Evolutionary conservation across 2,113 vertebrate species (phyloP).

Genomic region (Callionymus lyra): DNA sequence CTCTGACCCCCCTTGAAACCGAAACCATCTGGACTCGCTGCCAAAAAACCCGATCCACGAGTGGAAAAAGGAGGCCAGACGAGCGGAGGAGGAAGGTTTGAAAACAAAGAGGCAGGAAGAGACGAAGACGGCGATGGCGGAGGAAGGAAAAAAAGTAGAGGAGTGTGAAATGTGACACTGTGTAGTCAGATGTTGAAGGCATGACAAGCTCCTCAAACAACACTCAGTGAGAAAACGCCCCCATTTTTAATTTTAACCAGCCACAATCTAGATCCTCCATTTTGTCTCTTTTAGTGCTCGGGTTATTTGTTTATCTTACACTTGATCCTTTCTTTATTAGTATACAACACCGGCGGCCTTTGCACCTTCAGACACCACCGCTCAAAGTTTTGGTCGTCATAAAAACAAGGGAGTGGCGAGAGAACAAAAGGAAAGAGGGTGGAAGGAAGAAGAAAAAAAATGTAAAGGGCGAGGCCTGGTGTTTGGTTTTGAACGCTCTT

Average conservation of each 20-base stretch:
- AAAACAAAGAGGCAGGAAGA: conserved; percentile 36
- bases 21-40: conserved; percentile 39
- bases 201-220: conserved; percentile 19
- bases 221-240: conserved; percentile 43
- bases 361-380: too few species aligned
- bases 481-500: conserved; percentile 31
- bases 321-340: background rate
- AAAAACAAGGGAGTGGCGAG: conserved; percentile 37
- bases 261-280: background rate
- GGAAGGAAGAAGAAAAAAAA: conserved; percentile 10
- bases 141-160: conserved; percentile 23
- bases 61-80: conserved; percentile 32
- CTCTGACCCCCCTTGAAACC: conserved; percentile 45
- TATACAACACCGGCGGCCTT: too few species aligned
- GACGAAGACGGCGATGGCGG: conserved; percentile 3
- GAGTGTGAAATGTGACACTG: conserved; percentile 42
- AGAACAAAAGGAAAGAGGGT: conserved; percentile 40
- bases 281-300: too few species aligned
- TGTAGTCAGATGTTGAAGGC: conserved; percentile 23
- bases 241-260: too few species aligned
- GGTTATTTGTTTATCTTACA: background rate
- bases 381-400: background rate
- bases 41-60: conserved; percentile 41
- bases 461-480: conserved; percentile 19
- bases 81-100: conserved; percentile 6